phyloP scores from a whole-genome alignment of 1,140 invertebrate genomes.

The Pollicipes pollicipes region DNA sequence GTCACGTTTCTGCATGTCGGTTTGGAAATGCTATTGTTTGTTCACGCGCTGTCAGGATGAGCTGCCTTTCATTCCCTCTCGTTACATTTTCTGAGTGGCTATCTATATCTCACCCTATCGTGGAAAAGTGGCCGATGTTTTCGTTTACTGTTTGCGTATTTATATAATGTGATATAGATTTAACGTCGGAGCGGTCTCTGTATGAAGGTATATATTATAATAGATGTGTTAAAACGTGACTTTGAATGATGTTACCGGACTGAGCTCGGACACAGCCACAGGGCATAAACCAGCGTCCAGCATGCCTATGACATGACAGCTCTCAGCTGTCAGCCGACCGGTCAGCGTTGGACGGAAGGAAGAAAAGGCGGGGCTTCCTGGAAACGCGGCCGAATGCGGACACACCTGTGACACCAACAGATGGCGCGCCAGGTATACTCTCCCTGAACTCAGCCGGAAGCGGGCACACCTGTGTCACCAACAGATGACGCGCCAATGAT shows the following conservation, averaged over 20 bases:
- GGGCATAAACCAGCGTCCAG: too few relatives aligned
- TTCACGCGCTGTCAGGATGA: not conserved
- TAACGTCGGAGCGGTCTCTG: not conserved
- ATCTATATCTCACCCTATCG: not conserved
- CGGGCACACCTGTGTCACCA: too few relatives aligned
- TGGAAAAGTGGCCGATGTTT: not conserved
- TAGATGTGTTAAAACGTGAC: not conserved
- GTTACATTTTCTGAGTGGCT: not conserved
- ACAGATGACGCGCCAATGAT: too few relatives aligned
- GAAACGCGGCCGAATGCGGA: too few relatives aligned
- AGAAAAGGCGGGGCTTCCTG: too few relatives aligned
- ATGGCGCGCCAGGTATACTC: too few relatives aligned
- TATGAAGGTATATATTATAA: not conserved
- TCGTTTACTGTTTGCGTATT: not conserved
- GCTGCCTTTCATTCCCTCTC: not conserved
- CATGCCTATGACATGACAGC: too few relatives aligned
- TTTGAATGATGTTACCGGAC: not conserved
- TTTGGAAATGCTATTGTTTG: not conserved
- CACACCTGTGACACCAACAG: too few relatives aligned
- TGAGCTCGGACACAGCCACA: too few relatives aligned
- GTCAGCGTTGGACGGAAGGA: too few relatives aligned
- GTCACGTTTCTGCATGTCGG: not conserved
- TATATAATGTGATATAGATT: not conserved
- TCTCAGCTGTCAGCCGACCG: too few relatives aligned
- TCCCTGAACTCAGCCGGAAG: too few relatives aligned